Evolutionary conservation across 2,113 vertebrate species (phyloP).

Genomic region (Ciconia boyciana): DNA sequence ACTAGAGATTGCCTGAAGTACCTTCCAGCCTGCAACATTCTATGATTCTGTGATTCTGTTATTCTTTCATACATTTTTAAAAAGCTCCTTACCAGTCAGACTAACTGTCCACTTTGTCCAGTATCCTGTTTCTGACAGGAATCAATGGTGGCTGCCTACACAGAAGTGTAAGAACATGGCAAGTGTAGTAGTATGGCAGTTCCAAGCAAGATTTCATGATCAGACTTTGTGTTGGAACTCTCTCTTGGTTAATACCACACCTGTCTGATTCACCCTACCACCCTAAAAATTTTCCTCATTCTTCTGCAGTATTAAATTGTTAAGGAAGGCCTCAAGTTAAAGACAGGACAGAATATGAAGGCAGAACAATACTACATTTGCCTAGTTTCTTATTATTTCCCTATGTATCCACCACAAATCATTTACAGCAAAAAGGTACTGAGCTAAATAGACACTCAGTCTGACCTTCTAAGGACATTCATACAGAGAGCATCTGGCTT

Average conservation of each 20-base stretch:
- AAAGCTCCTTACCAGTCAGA: neutral
- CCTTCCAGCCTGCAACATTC: neutral
- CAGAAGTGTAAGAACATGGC: neutral
- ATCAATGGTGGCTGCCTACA: neutral
- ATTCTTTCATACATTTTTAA: neutral
- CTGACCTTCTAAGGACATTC: neutral
- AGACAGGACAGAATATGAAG: neutral
- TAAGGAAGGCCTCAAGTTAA: neutral
- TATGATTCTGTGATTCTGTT: neutral
- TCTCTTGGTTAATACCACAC: neutral
- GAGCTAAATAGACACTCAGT: neutral
- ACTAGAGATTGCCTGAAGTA: neutral
- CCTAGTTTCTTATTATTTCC: neutral
- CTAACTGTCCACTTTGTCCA: neutral
- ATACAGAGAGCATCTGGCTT: neutral
- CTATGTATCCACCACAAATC: neutral
- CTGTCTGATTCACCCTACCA: rapidly evolving
- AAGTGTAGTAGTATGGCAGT: neutral
- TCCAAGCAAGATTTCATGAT: neutral
- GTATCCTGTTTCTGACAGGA: neutral
- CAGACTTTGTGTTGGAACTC: neutral
- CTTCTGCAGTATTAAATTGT: neutral
- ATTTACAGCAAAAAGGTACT: neutral
- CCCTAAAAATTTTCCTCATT: neutral
- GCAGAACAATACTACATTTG: neutral